phyloP scores from a whole-genome alignment of 2,113 vertebrate species.

The Numida meleagris region DNA sequence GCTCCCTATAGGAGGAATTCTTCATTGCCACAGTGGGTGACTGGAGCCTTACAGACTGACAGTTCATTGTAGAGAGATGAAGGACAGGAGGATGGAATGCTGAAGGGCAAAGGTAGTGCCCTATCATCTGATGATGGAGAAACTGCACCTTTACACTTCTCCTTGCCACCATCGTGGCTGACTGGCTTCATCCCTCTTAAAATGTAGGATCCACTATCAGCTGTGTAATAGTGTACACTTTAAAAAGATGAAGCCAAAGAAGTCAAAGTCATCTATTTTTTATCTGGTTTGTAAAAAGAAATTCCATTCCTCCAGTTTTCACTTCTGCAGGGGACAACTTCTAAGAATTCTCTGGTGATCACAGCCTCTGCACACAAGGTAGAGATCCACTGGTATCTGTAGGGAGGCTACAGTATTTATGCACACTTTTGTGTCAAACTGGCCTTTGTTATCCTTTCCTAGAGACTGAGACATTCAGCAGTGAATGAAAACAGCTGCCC shows the following conservation, averaged over 20 bases:
- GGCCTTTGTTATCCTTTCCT: not conserved
- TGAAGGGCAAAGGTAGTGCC: not conserved
- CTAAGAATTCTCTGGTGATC: not conserved
- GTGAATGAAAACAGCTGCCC: constrained; percentile 5
- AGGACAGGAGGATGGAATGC: not conserved
- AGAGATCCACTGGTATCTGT: not conserved
- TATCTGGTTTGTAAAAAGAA: not conserved
- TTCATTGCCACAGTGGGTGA: not conserved
- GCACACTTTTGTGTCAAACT: not conserved
- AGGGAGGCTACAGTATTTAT: not conserved
- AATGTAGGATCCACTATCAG: not conserved
- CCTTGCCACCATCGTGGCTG: not conserved
- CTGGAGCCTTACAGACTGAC: not conserved
- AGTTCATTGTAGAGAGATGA: not conserved
- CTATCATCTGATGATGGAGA: not conserved
- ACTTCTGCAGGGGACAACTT: not conserved
- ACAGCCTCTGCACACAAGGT: not conserved
- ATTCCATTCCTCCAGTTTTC: not conserved
- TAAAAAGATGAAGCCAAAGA: not conserved
- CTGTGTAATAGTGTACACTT: not conserved
- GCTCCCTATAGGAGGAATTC: not conserved
- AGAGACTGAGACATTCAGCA: not conserved
- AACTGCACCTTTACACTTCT: not conserved
- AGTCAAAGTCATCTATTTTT: not conserved
- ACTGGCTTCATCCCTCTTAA: not conserved